phyloP scores from a whole-genome alignment of 1,140 invertebrate genomes.

The Eueides isabella region DNA sequence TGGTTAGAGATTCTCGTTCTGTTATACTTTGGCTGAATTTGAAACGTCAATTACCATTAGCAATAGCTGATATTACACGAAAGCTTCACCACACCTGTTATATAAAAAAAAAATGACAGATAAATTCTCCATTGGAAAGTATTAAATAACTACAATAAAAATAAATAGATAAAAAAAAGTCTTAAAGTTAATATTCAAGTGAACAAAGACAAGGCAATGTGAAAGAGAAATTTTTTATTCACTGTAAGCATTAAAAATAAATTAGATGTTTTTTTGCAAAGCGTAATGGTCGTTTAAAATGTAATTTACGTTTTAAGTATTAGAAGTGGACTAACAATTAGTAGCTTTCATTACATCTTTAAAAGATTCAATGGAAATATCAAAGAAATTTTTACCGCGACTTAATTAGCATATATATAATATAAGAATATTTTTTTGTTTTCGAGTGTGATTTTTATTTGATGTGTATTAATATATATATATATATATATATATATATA shows the following conservation, averaged over 20 bases:
- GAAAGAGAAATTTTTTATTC: conserved; percentile 13
- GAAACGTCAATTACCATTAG: no score
- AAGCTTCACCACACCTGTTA: no score
- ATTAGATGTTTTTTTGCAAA: conserved; percentile 15
- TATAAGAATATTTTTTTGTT: not conserved
- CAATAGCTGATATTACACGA: no score
- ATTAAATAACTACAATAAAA: not conserved
- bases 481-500: no score
- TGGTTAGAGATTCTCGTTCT: not conserved
- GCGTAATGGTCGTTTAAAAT: conserved; percentile 13
- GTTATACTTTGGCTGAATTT: no score
- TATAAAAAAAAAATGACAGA: no score
- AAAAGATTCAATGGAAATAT: conserved; percentile 5
- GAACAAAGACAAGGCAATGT: conserved; percentile 11
- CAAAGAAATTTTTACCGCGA: conserved; percentile 2
- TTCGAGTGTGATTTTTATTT: no score
- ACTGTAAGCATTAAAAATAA: conserved; percentile 14
- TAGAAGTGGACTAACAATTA: conserved; percentile 12
- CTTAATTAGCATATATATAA: not conserved
- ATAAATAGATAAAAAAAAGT: not conserved
- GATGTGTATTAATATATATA: no score
- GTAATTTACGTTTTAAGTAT: conserved; percentile 12
- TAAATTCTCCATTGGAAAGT: not conserved
- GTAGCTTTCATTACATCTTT: conserved; percentile 7
- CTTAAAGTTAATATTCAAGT: conserved; percentile 3